These are phyloP conservation scores for Varanus komodoensis DNA, from an alignment of 2,113 vertebrate genomes.

Conservation along the genomic window DNA sequence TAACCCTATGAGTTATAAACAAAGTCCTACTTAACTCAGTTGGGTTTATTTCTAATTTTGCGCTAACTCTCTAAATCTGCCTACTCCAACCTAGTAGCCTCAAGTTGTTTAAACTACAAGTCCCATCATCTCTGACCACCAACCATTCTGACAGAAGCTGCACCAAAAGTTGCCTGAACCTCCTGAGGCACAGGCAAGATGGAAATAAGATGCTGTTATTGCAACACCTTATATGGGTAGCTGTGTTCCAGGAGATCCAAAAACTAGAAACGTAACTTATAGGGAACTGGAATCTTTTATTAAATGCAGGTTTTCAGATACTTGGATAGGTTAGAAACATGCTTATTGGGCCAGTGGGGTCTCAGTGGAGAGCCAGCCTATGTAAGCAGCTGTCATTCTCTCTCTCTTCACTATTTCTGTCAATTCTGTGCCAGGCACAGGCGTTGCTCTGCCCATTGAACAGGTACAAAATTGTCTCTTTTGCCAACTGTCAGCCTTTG, in stretches of 20 bases:
- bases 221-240: no score
- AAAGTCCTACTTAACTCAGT: not conserved
- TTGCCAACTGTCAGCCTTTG: slow-evolving; percentile 45
- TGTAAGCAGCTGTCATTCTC: slow-evolving; percentile 62
- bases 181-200: not conserved
- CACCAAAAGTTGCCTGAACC: not conserved
- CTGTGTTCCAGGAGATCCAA: not conserved
- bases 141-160: no score
- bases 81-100: no score
- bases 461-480: slow-evolving; percentile 67
- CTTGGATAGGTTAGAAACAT: slow-evolving; percentile 1
- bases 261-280: not conserved
- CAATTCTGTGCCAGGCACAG: slow-evolving; percentile 57
- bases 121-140: no score
- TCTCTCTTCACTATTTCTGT: slow-evolving; percentile 46
- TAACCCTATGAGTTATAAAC: not conserved
- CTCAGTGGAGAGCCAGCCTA: slow-evolving; percentile 54
- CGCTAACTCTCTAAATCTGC: not conserved
- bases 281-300: not conserved
- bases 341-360: slow-evolving; percentile 41
- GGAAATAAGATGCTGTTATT: not conserved
- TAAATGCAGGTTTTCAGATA: not conserved
- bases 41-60: not conserved
- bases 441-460: slow-evolving; percentile 59
- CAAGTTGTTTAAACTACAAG: no score